phyloP scores from a whole-genome alignment of 2,797 vertebrate genomes.

The Austrolebias charrua region DNA sequence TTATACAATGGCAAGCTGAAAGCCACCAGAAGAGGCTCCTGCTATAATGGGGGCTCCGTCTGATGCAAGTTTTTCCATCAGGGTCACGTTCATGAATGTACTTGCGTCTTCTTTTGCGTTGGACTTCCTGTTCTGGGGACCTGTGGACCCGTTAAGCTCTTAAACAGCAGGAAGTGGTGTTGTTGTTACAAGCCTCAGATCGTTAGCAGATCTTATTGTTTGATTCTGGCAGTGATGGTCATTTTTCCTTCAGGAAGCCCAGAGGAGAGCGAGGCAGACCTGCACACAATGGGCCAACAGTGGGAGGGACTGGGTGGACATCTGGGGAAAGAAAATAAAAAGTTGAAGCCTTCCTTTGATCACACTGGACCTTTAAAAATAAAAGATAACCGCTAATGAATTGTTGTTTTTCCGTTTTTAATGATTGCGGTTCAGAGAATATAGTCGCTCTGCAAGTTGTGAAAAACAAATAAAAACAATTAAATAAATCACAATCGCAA shows the following conservation, averaged over 20 bases:
- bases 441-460: too few species aligned
- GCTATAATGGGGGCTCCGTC: too few species aligned
- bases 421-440: neutral
- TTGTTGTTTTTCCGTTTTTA: constrained; percentile 28
- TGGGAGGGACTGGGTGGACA: constrained; percentile 52
- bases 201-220: constrained; percentile 82
- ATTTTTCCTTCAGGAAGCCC: constrained; percentile 85
- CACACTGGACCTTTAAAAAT: constrained; percentile 47
- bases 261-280: constrained; percentile 57
- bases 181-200: constrained; percentile 80
- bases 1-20: constrained; percentile 12
- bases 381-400: constrained; percentile 6
- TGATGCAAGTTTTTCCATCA: constrained; percentile 54
- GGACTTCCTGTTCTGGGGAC: constrained; percentile 74
- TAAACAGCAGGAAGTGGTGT: constrained; percentile 73
- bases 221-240: constrained; percentile 76
- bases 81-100: constrained; percentile 57
- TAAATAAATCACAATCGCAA: too few species aligned
- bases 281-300: constrained; percentile 76
- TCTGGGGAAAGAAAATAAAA: neutral
- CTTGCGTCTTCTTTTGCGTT: constrained; percentile 64
- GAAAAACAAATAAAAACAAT: too few species aligned
- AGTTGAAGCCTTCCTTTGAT: constrained; percentile 54
- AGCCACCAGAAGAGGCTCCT: constrained; percentile 3
- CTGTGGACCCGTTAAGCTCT: constrained; percentile 70